Evolutionary conservation across 2,888 invertebrate genomes (phyloP), one percentile per base, ranked within the genome.

Genomic region (Malthinus seriepunctatus): DNA sequence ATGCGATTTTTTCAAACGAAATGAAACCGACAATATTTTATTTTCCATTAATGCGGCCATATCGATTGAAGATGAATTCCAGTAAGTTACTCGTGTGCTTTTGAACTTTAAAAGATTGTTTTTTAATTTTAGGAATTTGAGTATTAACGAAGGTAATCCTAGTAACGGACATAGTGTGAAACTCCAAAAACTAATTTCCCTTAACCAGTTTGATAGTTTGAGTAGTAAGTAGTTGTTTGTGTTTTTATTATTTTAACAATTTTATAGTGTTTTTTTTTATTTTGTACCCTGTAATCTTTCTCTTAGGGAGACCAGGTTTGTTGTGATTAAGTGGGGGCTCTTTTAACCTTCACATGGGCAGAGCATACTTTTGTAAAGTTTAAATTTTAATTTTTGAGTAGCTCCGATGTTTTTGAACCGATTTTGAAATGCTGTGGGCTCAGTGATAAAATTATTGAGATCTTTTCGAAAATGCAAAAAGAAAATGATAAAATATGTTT

Each of bases 21-120:
- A 85, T 50, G 83, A 83, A 60, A 83, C 85, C 10, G 84, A 84
- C 65, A 84, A 85, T 68, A 81, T 84, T 32, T 79, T 90, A 60
- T 86, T 84, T 68, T 88, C 86, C 55, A 85, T 92, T 59, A 91
- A 90, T 76, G 86, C 86, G 69, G 84, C 87, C 9, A 83, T 91
- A 44, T 78, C 82, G 33, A 80, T 87, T 69, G 88, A 89, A 70
- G 65, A 63, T 6, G 73, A 75, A 72, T 23, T 62, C 23, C 23
- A 63, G 67, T 67, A 61, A 59, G 63, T 55, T 38, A 8, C 8
- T 37, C 45, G 14, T 33, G 12, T 3, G 34, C 14, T 34, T 32
- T 38, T 7, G 8, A 10, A 12, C 11, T 32, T 12, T 14, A 32
- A 32, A 10, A 8, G 15, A 37, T 50, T 11, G 11, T 23, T 51